Percentiles rank a stretch among this genome's conserved stretches.
Conservation (phyloP, 1,140 invertebrate species). For the Cotesia glomerata region DNA sequence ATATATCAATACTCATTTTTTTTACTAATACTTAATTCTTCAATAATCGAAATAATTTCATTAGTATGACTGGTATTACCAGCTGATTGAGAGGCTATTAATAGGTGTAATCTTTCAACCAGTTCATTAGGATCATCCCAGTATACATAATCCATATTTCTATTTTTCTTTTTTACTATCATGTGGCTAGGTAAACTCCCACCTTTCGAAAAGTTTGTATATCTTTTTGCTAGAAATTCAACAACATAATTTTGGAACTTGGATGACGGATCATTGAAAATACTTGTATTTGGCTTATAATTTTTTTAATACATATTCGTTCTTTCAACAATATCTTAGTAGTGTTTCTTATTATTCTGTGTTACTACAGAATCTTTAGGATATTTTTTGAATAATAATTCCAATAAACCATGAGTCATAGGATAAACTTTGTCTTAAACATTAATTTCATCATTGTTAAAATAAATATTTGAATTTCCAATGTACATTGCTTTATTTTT, state of each 20-base stretch:
- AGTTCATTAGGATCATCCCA: constrained; percentile 13
- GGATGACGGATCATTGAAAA: neutral
- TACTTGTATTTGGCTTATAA: neutral
- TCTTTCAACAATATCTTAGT: neutral
- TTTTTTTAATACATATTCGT: constrained; percentile 14
- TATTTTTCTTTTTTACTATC: neutral
- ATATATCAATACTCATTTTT: constrained; percentile 28
- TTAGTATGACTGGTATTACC: constrained; percentile 1
- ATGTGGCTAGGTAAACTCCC: neutral
- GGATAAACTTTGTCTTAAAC: no score
- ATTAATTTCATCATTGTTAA: no score
- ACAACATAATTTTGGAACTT: no score
- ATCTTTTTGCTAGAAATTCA: no score
- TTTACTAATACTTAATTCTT: neutral
- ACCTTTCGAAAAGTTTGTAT: no score
- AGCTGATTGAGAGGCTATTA: no score
- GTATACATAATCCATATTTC: constrained; percentile 5
- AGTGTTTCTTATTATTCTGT: constrained; percentile 2
- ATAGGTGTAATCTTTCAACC: neutral
- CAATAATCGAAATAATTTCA: constrained; percentile 14
- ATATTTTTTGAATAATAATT: constrained; percentile 15
- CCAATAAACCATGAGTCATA: neutral
- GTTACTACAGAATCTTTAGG: neutral
- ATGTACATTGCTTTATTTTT: no score
- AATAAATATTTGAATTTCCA: no score